Conservation (phyloP, 2,888 invertebrate species). For the Sialis fuliginosa region DNA sequence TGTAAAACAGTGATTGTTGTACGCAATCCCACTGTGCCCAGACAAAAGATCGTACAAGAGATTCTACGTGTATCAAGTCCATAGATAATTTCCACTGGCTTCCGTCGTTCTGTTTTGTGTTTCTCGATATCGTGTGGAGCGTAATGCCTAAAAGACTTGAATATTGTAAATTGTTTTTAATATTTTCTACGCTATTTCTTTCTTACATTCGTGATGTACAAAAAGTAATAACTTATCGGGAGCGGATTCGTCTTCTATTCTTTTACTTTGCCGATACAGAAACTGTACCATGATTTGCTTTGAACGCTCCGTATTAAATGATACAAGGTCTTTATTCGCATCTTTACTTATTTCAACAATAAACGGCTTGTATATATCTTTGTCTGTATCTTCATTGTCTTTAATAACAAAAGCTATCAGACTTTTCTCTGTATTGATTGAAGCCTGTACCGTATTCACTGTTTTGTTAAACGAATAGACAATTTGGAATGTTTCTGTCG, state of each 20-base stretch:
- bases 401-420: slow-evolving; percentile 53
- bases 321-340: slow-evolving; percentile 20
- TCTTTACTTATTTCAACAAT: slow-evolving; percentile 37
- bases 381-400: slow-evolving; percentile 15
- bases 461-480: slow-evolving; percentile 43
- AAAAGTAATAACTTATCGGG: slow-evolving; percentile 52
- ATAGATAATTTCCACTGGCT: slow-evolving; percentile 8
- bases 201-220: slow-evolving; percentile 63
- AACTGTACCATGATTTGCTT: slow-evolving; percentile 69
- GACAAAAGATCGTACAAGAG: slow-evolving; percentile 48
- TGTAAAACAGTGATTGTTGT: slow-evolving; percentile 66
- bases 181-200: background rate
- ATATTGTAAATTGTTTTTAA: background rate
- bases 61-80: slow-evolving; percentile 21
- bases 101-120: slow-evolving; percentile 10
- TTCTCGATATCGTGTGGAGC: slow-evolving; percentile 17
- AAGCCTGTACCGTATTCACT: slow-evolving; percentile 60
- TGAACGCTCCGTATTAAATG: slow-evolving; percentile 34
- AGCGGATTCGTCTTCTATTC: slow-evolving; percentile 21
- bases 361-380: slow-evolving; percentile 39
- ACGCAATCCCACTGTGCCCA: slow-evolving; percentile 79
- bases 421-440: slow-evolving; percentile 49
- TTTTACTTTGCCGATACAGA: slow-evolving; percentile 38
- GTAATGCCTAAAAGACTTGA: slow-evolving; percentile 15
- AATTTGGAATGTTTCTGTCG: slow-evolving; percentile 36